Evolutionary conservation across 2,888 invertebrate genomes (phyloP).

Genomic region (Dermolepida albohirtum): DNA sequence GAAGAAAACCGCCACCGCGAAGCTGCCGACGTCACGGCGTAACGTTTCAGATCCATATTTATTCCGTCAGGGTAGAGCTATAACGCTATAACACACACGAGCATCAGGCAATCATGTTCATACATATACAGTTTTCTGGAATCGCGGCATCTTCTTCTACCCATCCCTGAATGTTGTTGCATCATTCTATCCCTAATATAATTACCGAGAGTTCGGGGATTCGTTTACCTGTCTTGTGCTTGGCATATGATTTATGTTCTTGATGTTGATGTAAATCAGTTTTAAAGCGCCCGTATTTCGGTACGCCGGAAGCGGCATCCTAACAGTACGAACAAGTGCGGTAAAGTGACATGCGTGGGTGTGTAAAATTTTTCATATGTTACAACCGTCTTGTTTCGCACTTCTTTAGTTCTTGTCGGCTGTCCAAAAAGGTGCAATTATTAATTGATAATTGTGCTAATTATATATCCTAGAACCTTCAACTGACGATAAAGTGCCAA

Average conservation of each 20-base stretch:
- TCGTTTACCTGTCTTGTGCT: conserved; percentile 52
- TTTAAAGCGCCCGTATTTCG: conserved; percentile 43
- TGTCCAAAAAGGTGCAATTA: too few species aligned
- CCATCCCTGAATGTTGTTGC: conserved; percentile 22
- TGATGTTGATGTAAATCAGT: conserved; percentile 53
- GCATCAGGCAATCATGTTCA: too few species aligned
- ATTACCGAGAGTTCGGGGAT: conserved; percentile 51
- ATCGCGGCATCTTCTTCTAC: conserved; percentile 26
- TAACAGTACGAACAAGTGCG: background rate
- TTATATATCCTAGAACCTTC: too few species aligned
- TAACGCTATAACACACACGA: background rate
- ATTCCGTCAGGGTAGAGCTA: conserved; percentile 16
- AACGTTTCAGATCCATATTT: conserved; percentile 7
- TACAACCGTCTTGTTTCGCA: too few species aligned
- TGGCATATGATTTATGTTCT: conserved; percentile 54
- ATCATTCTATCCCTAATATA: conserved; percentile 51
- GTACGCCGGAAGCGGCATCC: conserved; percentile 18
- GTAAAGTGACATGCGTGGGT: too few species aligned
- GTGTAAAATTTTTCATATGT: too few species aligned
- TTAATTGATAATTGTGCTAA: too few species aligned
- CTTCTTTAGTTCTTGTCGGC: too few species aligned
- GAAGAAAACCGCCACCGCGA: background rate
- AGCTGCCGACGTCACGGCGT: background rate
- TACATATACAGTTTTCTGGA: conserved; percentile 35
- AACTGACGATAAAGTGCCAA: too few species aligned